Evolutionary conservation across 1,140 invertebrate genomes (phyloP).

Genomic region (Pinna nobilis): DNA sequence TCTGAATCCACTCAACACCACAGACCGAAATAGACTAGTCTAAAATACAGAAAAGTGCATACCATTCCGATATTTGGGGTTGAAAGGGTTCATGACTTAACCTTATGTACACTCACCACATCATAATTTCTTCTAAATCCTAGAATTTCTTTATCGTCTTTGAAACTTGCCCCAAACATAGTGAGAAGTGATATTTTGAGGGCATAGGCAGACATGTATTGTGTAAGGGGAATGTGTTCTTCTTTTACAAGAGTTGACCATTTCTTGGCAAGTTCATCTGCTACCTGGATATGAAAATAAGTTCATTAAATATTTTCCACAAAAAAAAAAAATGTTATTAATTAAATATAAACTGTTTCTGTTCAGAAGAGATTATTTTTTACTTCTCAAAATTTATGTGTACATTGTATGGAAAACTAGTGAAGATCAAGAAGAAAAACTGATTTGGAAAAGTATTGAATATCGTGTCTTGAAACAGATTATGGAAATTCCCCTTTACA

Average conservation of each 20-base stretch:
- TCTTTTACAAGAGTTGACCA: slow-evolving; percentile 47
- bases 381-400: neutral
- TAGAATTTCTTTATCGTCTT: slow-evolving; percentile 59
- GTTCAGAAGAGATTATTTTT: no score
- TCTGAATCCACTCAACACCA: no score
- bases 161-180: slow-evolving; percentile 56
- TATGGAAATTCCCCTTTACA: no score
- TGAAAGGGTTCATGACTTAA: neutral
- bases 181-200: slow-evolving; percentile 51
- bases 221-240: slow-evolving; percentile 61
- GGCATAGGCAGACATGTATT: slow-evolving; percentile 63
- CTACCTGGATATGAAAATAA: slow-evolving; percentile 44
- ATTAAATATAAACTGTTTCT: no score
- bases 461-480: no score
- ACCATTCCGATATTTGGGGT: no score
- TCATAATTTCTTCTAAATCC: slow-evolving; percentile 57
- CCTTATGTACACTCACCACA: slow-evolving; percentile 47
- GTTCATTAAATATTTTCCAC: neutral
- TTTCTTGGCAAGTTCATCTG: slow-evolving; percentile 52
- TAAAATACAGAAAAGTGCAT: neutral
- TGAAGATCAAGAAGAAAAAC: neutral
- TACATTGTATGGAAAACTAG: neutral
- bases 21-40: no score
- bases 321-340: neutral
- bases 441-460: no score